A percentile compares a stretch with the other conserved stretches of the same genome.
phyloP scores from a whole-genome alignment of 2,888 invertebrate genomes.

The Protophormia terraenovae region DNA sequence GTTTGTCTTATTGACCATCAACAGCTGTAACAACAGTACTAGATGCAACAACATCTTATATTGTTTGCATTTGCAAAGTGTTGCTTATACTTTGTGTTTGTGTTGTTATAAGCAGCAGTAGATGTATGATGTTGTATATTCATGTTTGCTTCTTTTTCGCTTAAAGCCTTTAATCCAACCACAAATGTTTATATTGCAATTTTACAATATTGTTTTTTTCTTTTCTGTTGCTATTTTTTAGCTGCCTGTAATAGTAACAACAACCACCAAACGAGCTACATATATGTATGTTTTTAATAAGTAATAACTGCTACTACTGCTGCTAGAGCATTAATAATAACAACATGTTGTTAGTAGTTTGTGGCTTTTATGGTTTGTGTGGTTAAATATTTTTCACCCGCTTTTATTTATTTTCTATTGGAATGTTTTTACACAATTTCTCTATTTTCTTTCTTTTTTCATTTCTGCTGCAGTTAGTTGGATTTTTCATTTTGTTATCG shows the following conservation, averaged over 20 bases:
- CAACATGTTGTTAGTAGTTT: slow-evolving; percentile 52
- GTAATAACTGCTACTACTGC: neutral
- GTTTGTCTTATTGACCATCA: neutral
- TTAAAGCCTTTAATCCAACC: slow-evolving; percentile 42
- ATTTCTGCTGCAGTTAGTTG: neutral
- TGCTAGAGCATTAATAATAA: neutral
- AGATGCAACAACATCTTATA: neutral
- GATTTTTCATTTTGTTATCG: slow-evolving; percentile 37
- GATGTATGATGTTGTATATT: neutral
- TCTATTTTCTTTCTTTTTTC: slow-evolving; percentile 27
- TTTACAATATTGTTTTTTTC: slow-evolving; percentile 16
- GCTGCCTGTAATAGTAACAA: neutral
- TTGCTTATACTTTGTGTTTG: neutral
- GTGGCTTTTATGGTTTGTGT: slow-evolving; percentile 56
- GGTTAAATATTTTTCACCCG: slow-evolving; percentile 54
- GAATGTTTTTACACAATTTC: slow-evolving; percentile 11
- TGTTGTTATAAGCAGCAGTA: neutral
- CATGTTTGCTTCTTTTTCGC: neutral
- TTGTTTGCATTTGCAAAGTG: neutral
- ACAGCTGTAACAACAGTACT: neutral
- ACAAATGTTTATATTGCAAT: slow-evolving; percentile 52
- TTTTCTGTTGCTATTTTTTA: neutral
- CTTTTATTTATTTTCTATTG: slow-evolving; percentile 33
- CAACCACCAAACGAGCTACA: neutral
- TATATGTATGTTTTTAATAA: too few species aligned